Evolutionary conservation across 1,140 invertebrate species (phyloP), one percentile per base, ranked within the genome.

Genomic region (Heliothis virescens): DNA sequence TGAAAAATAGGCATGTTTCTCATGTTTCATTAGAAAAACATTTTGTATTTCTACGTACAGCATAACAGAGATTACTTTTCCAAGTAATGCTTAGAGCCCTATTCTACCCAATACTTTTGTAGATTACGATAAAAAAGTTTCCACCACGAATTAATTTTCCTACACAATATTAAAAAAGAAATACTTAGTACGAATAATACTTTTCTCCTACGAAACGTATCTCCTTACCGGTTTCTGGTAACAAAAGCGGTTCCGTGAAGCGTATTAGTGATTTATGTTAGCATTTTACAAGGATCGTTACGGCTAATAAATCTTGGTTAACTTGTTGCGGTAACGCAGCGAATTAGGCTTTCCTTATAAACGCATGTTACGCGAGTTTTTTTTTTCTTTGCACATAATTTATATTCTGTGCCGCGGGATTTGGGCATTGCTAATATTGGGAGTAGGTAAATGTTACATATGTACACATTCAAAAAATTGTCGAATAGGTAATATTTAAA

Each of bases 271-370:
- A 87, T 87, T 87, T 87, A 87, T 84, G 81, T 72, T 67, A 76
- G 73, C 78, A 83, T 85, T 85, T 87, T 84, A 84, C 86, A 81
- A 75, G 82, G 81, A 82, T 84, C 84, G 86, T 85, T 85, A 83
- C 82, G 81, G 79, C 77, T 81, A 84, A 85, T 87, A 87, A 87
- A 87, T 87, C 86, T 86, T 48, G 34, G 80, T 82, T 86, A 83
- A 86, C 85, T 85, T 86, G 85, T 86, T 86, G 85, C 83, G 83
- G 85, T 52, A 53, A 71, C 65, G 74, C 57, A 74, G 13, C 18
- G 76, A 83, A 82, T 85, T 84, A 82, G 67, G 75, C 55, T 69
- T 59, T 72, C 60, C 55, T 79, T 71, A 75, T 72, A 41, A 72
- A 81, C 80, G 60, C 81, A 69, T 79, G 34, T 82, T 79, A 72